Conservation (phyloP, 2,797 vertebrate species). For the Miichthys miiuy region DNA sequence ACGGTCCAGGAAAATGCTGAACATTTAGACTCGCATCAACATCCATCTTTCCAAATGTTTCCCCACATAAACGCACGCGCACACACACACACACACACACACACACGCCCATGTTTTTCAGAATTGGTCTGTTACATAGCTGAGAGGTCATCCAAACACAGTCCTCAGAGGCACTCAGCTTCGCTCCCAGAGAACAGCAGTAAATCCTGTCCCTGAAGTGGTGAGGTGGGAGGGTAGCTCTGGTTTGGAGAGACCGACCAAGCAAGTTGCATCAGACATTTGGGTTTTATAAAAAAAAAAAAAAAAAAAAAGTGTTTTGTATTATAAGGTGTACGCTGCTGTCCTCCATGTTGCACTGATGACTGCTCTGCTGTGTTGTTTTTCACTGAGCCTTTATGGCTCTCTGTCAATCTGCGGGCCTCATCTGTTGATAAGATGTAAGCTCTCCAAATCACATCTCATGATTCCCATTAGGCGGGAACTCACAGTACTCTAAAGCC, state of each 20-base stretch:
- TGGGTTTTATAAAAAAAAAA: conserved; percentile 18
- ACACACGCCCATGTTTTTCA: conserved; percentile 71
- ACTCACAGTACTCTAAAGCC: conserved; percentile 20
- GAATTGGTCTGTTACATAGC: conserved; percentile 76
- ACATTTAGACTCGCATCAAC: conserved; percentile 59
- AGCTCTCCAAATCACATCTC: conserved; percentile 55
- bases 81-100: conserved; percentile 33
- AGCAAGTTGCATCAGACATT: conserved; percentile 68
- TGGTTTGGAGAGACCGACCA: conserved; percentile 66
- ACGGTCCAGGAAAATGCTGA: conserved; percentile 64
- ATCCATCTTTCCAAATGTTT: conserved; percentile 60
- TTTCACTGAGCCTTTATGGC: conserved; percentile 21
- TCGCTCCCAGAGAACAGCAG: conserved; percentile 69
- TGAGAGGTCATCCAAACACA: conserved; percentile 78
- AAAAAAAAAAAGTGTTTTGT: conserved; percentile 54
- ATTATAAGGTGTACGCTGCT: conserved; percentile 16
- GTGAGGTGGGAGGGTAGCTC: conserved; percentile 67
- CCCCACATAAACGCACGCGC: conserved; percentile 49
- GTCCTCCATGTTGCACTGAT: conserved; percentile 22
- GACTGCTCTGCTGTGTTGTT: conserved; percentile 27
- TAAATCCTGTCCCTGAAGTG: conserved; percentile 76
- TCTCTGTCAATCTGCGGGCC: conserved; percentile 35
- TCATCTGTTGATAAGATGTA: conserved; percentile 53
- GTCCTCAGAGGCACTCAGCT: conserved; percentile 73
- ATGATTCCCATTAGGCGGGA: conserved; percentile 68